phyloP scores from a whole-genome alignment of 2,113 vertebrate genomes.

The Ovis canadensis region DNA sequence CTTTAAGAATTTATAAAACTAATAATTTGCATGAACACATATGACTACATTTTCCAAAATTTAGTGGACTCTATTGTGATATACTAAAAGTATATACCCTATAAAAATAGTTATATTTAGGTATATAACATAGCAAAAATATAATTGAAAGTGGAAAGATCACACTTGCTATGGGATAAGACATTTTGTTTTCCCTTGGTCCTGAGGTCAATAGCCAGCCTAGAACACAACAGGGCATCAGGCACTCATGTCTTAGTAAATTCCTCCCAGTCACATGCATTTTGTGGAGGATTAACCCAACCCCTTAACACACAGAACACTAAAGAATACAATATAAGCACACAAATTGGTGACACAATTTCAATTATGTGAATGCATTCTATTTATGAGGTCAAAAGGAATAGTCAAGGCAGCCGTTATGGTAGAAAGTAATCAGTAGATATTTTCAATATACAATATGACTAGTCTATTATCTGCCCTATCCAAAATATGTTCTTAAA shows the following conservation, averaged over 20 bases:
- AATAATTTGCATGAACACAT: constrained; percentile 81
- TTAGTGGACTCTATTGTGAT: constrained; percentile 76
- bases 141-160: constrained; percentile 66
- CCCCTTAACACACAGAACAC: background rate
- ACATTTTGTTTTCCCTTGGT: constrained; percentile 56
- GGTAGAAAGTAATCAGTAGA: constrained; percentile 26
- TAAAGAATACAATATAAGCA: constrained; percentile 69
- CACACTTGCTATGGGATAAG: constrained; percentile 73
- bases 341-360: constrained; percentile 59
- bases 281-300: constrained; percentile 57
- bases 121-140: constrained; percentile 77
- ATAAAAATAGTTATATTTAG: constrained; percentile 80
- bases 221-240: constrained; percentile 78
- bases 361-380: constrained; percentile 39
- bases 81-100: constrained; percentile 78
- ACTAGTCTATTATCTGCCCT: background rate
- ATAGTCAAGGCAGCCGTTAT: constrained; percentile 39
- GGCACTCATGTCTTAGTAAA: constrained; percentile 67
- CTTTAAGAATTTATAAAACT: constrained; percentile 51
- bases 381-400: background rate
- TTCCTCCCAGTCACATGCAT: constrained; percentile 63
- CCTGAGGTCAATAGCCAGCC: constrained; percentile 70
- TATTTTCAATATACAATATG: constrained; percentile 1
- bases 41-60: constrained; percentile 77
- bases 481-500: constrained; percentile 39